These are phyloP conservation scores for Menura novaehollandiae DNA, from an alignment of 2,113 vertebrate species.

Conservation along the genomic window DNA sequence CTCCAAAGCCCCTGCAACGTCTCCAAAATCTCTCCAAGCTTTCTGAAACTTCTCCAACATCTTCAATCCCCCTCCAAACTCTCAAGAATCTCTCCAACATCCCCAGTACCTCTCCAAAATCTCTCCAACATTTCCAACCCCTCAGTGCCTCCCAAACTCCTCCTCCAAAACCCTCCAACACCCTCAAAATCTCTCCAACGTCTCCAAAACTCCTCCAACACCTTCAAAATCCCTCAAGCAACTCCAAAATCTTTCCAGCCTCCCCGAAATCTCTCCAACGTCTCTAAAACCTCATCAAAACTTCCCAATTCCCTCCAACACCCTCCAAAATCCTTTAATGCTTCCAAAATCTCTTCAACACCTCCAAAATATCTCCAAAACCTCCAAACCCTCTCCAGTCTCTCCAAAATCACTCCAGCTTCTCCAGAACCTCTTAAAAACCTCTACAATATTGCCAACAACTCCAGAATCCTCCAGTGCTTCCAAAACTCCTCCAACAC, in stretches of 20 bases:
- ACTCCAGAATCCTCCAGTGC: not conserved
- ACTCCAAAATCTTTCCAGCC: not conserved
- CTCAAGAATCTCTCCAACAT: not conserved
- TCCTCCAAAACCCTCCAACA: not conserved
- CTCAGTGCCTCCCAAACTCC: too few species aligned
- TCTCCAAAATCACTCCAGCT: rapidly evolving
- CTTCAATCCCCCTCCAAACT: not conserved
- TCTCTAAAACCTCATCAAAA: not conserved
- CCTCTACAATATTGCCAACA: not conserved
- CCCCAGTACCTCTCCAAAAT: not conserved
- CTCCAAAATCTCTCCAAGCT: not conserved
- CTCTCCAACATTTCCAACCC: not conserved
- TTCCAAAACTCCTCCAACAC: not conserved
- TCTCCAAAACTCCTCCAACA: not conserved
- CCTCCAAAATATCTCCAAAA: not conserved
- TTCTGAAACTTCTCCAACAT: not conserved
- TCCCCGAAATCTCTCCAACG: too few species aligned
- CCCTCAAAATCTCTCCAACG: too few species aligned
- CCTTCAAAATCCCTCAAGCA: not conserved
- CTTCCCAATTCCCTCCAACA: not conserved
- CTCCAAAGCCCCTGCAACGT: not conserved
- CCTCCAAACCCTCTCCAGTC: not conserved
- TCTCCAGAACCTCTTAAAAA: not conserved
- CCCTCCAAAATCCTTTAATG: not conserved
- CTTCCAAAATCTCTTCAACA: not conserved